Conservation (phyloP, 2,113 vertebrate genomes). For the Cairina moschata region DNA sequence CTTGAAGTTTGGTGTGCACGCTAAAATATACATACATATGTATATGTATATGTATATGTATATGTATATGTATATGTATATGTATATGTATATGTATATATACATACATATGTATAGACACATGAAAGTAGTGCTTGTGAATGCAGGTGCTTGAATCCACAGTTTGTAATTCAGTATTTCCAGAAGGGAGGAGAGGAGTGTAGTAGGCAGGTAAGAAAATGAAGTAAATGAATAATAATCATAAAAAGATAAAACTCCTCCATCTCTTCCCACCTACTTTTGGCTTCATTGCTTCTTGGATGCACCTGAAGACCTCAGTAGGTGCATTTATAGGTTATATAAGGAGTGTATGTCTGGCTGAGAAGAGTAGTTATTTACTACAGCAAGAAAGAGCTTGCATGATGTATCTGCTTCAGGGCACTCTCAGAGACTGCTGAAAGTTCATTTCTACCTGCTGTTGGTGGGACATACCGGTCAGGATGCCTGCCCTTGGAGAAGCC, state of each 20-base stretch:
- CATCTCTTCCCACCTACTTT: neutral
- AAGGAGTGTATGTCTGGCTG: neutral
- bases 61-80: neutral
- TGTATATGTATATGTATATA: neutral
- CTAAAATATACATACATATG: too few species aligned
- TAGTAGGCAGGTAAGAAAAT: neutral
- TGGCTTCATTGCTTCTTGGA: neutral
- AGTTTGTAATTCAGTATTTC: neutral
- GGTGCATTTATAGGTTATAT: neutral
- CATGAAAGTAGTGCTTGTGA: neutral
- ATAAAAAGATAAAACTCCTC: neutral
- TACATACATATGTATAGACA: neutral
- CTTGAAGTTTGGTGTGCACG: neutral
- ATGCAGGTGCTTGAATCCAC: neutral
- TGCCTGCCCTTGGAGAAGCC: conserved; percentile 16
- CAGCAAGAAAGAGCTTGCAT: neutral
- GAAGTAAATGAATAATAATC: neutral
- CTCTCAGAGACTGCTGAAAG: neutral
- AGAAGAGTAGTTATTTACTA: neutral
- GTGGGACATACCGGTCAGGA: neutral
- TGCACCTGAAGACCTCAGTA: neutral
- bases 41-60: neutral
- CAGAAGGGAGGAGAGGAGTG: neutral
- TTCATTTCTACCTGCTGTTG: neutral
- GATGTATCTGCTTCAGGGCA: neutral